Evolutionary conservation across 1,140 invertebrate species (phyloP), one percentile per base, ranked within the genome.

Genomic region (Pararge aegeria): DNA sequence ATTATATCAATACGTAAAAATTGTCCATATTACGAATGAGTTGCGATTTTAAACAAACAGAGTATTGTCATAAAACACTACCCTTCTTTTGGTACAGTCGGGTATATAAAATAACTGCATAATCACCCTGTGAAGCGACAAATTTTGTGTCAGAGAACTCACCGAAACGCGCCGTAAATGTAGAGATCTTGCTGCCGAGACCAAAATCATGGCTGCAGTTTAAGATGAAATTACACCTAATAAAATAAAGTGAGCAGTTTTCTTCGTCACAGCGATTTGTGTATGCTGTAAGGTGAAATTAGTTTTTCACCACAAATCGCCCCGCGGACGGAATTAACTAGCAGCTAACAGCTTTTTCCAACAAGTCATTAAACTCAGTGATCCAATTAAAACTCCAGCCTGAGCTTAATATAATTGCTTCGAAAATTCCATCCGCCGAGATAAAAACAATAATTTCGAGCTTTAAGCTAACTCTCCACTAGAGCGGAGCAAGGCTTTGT

Each of bases 391-490:
- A 84, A 77, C 70, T 69, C 72, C 71, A 49, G 73, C 75, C 73
- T 70, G 73, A 79, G 78, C 80, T 87, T 83, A 86, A 85, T 87
- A 87, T 87, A 89, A 89, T 89, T 87, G 78, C 84, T 77, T 82
- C 78, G 75, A 86, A 85, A 89, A 87, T 89, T 79, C 84, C 82
- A 72, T 61, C 46, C 64, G 78, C 70, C 75, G 78, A 84, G 82
- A 89, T 85, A 89, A 89, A 89, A 87, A 89, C 86, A 87, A 89
- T 89, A 87, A 89, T 89, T 89, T 80, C 64, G 77, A 81, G 70
- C 82, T 81, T 89, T 81, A 86, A 89, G n/a, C n/a, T n/a, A n/a
- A n/a, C n/a, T n/a, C n/a, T n/a, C n/a, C n/a, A n/a, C n/a, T n/a
- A n/a, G n/a, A n/a, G n/a, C n/a, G n/a, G n/a, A n/a, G n/a, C n/a